Percentiles rank a stretch among this genome's conserved stretches.
These are phyloP conservation scores for Drosophila prolongata DNA, from an alignment of 2,888 invertebrate species.

Conservation along the genomic window DNA sequence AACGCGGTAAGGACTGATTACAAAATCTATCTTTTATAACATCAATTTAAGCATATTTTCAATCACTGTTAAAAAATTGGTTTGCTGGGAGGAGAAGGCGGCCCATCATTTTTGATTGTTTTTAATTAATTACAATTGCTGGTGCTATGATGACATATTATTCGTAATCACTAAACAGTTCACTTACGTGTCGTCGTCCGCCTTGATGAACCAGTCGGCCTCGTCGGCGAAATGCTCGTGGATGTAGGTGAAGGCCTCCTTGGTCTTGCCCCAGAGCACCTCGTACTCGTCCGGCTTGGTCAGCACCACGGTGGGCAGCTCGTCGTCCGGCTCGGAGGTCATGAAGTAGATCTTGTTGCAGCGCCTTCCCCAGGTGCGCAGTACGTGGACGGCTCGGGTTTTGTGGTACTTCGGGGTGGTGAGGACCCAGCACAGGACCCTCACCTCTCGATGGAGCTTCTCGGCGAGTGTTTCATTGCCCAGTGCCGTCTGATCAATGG, in stretches of 20 bases:
- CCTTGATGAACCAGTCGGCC: slow-evolving; percentile 98
- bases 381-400: slow-evolving; percentile 94
- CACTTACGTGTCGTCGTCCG: slow-evolving; percentile 97
- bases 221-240: slow-evolving; percentile 92
- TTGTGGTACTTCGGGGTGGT: slow-evolving; percentile 95
- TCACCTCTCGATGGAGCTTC: slow-evolving; percentile 89
- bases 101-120: too few species aligned
- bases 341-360: slow-evolving; percentile 95
- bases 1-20: too few species aligned
- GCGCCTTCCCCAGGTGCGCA: slow-evolving; percentile 97
- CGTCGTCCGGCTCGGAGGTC: slow-evolving; percentile 90
- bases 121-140: too few species aligned
- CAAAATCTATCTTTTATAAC: too few species aligned
- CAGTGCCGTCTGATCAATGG: accelerated
- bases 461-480: slow-evolving; percentile 86
- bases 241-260: slow-evolving; percentile 94
- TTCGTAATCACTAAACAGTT: neutral
- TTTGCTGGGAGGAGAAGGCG: too few species aligned
- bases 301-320: slow-evolving; percentile 92
- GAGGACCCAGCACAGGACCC: slow-evolving; percentile 98
- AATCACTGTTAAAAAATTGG: too few species aligned
- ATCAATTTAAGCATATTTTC: too few species aligned
- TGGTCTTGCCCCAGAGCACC: slow-evolving; percentile 97
- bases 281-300: slow-evolving; percentile 91
- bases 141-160: too few species aligned